phyloP scores from a whole-genome alignment of 1,140 invertebrate genomes.

The Drosophila nannoptera region DNA sequence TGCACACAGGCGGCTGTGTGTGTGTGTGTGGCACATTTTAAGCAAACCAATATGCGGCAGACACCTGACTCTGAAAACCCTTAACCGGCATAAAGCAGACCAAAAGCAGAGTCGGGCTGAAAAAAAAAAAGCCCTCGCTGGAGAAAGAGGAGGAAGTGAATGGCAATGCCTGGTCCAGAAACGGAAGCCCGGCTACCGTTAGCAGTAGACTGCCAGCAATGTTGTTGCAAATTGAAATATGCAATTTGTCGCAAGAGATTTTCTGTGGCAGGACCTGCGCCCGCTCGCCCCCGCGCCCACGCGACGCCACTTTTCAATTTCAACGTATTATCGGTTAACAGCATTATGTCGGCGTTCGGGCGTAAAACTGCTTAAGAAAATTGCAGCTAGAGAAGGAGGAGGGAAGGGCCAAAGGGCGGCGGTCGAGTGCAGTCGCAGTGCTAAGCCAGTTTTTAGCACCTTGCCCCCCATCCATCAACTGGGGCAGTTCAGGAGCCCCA shows the following conservation, averaged over 20 bases:
- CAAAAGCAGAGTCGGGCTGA: conserved; percentile 4
- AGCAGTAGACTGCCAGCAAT: conserved; percentile 43
- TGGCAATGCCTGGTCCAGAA: conserved; percentile 48
- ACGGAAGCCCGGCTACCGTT: conserved; percentile 24
- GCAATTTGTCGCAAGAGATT: conserved; percentile 76
- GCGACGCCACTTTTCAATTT: conserved; percentile 66
- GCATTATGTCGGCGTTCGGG: conserved; percentile 77
- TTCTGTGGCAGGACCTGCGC: conserved; percentile 54
- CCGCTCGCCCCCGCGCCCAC: conserved; percentile 6
- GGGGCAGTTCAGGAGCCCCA: conserved; percentile 32
- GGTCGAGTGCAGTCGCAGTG: conserved; percentile 45
- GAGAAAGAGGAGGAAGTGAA: conserved; percentile 7
- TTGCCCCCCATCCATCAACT: conserved; percentile 43
- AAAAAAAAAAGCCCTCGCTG: conserved; percentile 29
- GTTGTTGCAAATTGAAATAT: conserved; percentile 78
- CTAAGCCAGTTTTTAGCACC: conserved; percentile 63
- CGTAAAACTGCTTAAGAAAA: conserved; percentile 78
- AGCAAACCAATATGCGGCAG: conserved; percentile 72
- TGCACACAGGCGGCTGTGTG: conserved; percentile 23
- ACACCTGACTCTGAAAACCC: conserved; percentile 65
- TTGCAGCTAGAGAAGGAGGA: conserved; percentile 46
- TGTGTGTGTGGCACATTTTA: conserved; percentile 58
- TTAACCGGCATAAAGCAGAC: conserved; percentile 41
- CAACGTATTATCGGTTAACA: conserved; percentile 78
- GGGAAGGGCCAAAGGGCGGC: conserved; percentile 12